Evolutionary conservation across 1,140 invertebrate genomes (phyloP).

Genomic region (Trachymyrmex cornetzi): DNA sequence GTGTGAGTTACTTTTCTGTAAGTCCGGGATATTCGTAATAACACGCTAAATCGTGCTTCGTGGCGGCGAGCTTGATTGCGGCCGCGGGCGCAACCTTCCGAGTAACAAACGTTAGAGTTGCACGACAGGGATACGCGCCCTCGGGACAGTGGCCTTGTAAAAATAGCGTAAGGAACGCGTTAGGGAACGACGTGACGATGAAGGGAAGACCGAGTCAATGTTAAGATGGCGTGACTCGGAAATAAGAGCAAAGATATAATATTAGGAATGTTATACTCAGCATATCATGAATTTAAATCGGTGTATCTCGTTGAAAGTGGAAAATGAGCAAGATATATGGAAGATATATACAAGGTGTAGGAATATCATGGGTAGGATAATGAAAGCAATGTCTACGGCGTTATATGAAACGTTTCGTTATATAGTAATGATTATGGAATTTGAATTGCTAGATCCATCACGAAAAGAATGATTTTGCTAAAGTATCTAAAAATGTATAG

Average conservation of each 20-base stretch:
- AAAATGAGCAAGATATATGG: constrained; percentile 22
- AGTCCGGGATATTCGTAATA: constrained; percentile 53
- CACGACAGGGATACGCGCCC: constrained; percentile 51
- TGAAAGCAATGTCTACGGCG: not conserved
- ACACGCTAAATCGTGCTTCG: constrained; percentile 47
- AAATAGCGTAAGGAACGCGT: constrained; percentile 29
- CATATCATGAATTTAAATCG: constrained; percentile 58
- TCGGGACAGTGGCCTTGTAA: constrained; percentile 37
- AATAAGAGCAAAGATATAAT: constrained; percentile 42
- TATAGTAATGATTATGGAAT: not conserved
- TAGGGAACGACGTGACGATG: constrained; percentile 31
- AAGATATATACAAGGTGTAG: not conserved
- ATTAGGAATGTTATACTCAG: constrained; percentile 33
- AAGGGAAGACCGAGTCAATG: constrained; percentile 10
- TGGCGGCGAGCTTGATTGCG: constrained; percentile 23
- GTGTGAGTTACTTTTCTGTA: constrained; percentile 69
- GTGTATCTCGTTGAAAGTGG: constrained; percentile 8
- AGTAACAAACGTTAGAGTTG: constrained; percentile 41
- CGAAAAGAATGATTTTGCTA: too few species aligned
- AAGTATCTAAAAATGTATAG: too few species aligned
- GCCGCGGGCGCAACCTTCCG: constrained; percentile 45
- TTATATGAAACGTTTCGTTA: not conserved
- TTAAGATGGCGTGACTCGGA: constrained; percentile 16
- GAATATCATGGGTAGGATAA: not conserved
- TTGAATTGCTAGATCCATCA: not conserved